A percentile compares a stretch with the other conserved stretches of the same genome.
Evolutionary conservation across 37 sponge, comb jelly and placozoan species (phyloP).

Genomic region (Beroe forskalii): DNA sequence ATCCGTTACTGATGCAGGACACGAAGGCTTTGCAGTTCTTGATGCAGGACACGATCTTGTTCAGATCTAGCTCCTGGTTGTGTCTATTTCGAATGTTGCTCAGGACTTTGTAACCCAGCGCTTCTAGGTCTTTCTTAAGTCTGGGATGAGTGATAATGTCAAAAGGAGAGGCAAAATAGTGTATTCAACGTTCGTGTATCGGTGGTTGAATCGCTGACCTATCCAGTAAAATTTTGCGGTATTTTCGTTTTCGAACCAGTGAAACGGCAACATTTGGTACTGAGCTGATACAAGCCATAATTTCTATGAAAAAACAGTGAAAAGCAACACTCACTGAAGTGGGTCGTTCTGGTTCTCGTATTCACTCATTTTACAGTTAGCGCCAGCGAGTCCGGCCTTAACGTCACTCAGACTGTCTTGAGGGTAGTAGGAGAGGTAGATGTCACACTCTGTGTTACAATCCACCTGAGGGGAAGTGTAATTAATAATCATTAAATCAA

Average conservation of each 20-base stretch:
- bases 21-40: constrained; percentile 52
- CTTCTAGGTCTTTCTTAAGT: constrained; percentile 38
- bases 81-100: constrained; percentile 55
- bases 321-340: constrained; percentile 1
- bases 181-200: too few relatives aligned
- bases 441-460: background rate
- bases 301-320: too few relatives aligned
- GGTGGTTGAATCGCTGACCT: too few relatives aligned
- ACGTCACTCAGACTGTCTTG: constrained; percentile 21
- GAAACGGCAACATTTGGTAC: too few relatives aligned
- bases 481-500: too few relatives aligned
- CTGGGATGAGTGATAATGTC: too few relatives aligned
- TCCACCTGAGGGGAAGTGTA: too few relatives aligned
- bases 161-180: background rate
- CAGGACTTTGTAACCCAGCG: constrained; percentile 48
- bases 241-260: too few relatives aligned
- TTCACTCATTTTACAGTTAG: background rate
- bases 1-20: constrained; percentile 33
- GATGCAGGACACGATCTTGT: constrained; percentile 51
- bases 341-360: constrained; percentile 18
- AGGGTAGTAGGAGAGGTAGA: constrained; percentile 34
- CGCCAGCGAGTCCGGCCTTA: background rate
- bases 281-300: too few relatives aligned
- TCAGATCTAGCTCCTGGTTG: constrained; percentile 43
- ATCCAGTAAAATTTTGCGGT: too few relatives aligned